Base-by-base conservation (phyloP, 2,113 vertebrate genomes). In the Panthera leo region DNA sequence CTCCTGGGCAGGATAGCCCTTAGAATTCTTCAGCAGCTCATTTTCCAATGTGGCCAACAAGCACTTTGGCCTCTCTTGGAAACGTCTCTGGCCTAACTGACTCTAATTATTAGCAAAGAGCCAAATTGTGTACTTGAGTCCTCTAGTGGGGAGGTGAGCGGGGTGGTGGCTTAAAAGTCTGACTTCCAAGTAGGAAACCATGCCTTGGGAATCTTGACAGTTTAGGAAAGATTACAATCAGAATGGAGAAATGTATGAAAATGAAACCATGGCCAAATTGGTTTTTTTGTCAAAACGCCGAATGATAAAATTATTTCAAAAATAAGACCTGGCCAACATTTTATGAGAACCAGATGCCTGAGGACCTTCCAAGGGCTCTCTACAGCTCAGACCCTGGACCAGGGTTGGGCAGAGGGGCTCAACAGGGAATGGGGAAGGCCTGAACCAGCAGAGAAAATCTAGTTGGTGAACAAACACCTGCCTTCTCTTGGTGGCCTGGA, bases 211-310 rank as follows among this genome's bases (percentile, higher is more conserved):
- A 78, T 58, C 67, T 70, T 42, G n/a, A 42, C 16, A 75, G 53
- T 89, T 87, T 53, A 55, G 25, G 83, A 86, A 76, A 55, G 36
- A 58, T 31, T 65, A 84, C 5, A 12, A 27, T 58, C 55, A 63
- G 39, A 89, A 94, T 7, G 8, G 85, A 96, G 84, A 82, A 6
- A n/a, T 55, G 53, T 42, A 14, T 83, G 51, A 45, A 82, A 92
- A 91, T 27, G 34, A 88, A 79, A 91, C 55, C 31, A 34, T 34
- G 7, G 53, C 39, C 29, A 82, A 61, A 89, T 58, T 67, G 13
- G 19, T 9, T 34, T 31, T 51, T 80, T 51, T 48, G 65, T 68
- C 36, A 29, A 51, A 53, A 51, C 36, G 11, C 12, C 0, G 0
- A 27, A 67, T 67, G 75, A 84, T 34, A 79, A 34, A 61, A 85